Evolutionary conservation across 2,113 vertebrate species (phyloP), one percentile per base, ranked within the genome.

Genomic region (Salvelinus sp.): DNA sequence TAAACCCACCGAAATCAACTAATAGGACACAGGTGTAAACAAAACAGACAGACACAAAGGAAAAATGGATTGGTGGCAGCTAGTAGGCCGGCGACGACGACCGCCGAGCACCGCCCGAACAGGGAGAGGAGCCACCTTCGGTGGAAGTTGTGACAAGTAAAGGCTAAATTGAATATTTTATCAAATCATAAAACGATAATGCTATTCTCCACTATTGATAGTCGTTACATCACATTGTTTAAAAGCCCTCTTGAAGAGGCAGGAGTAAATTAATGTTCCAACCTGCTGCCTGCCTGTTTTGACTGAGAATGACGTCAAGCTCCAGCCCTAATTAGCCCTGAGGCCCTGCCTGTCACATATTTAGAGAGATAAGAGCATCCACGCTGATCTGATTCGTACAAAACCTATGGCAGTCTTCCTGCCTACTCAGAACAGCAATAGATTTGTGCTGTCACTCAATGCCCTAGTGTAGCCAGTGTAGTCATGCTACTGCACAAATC

Each of bases 381-480:
- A 47, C 22, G 44, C 80, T 86, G 80, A 87, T 87, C 71, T 69
- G 77, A 81, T 80, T 86, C 83, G 87, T 82, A 48, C 73, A 86
- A 82, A 75, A 13, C 50, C 71, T 77, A 79, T 80, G 69, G 78
- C 79, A 83, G 82, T 82, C 73, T 71, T 85, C 69, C 83, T 80
- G 62, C 77, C 77, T 70, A 27, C 74, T 69, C 74, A 74, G 78
- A 84, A 81, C 66, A 72, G 86, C 78, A 79, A 69, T 74, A 79
- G 60, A 84, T 79, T 87, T 82, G 69, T 75, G 76, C 85, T 90
- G 88, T 91, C 92, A 90, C 30, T 91, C 89, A 90, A 14, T 44
- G 72, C 66, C 66, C n/a, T 44, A 44, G 73, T 71, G 71, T 70
- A 74, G 78, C 76, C 68, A 66, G 27, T 20, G 44, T 69, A 80